Evolutionary conservation across 1,140 invertebrate species (phyloP), one percentile per base, ranked within the genome.

Genomic region (Spodoptera litura): DNA sequence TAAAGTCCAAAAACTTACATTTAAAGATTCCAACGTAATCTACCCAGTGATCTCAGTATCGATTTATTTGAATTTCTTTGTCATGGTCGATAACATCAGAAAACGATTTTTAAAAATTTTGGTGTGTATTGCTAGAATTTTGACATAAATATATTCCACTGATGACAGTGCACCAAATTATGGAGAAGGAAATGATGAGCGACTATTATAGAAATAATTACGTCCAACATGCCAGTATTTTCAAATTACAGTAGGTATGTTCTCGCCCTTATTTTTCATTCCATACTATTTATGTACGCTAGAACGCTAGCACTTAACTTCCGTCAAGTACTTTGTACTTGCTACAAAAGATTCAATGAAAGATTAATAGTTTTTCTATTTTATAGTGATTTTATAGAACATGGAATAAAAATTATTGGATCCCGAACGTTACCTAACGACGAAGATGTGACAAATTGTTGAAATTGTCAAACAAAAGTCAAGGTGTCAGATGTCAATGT

Each of bases 61-160:
- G 10, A 11, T 44, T 51, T 44, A 51, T 25, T 20, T 25, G 13
- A 20, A 51, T 51, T 66, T 49, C 38, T 64, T 66, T 75, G 56
- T 78, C 78, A 80, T 82, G 78, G 49, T 78, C 71, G 56, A 31
- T 74, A 27, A 75, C 59, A 38, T 71, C 61, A 66, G 71, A 52
- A 81, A 38, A 38, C 56, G 70, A 78, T 61, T 81, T 75, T 78
- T 27, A 68, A 52, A 53, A 61, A 51, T 62, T 20, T 68, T 70
- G 58, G 3, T 62, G 51, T 71, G 12, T 83, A 20, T 31, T 52
- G 51, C 82, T 79, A 83, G 51, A 83, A 83, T 81, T 83, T 79
- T 81, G 78, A 76, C 79, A 83, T 83, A 49, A 62, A 70, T 75
- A 35, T 44, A 31, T 31, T 31, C 31, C 31, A 71, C 49, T 49